These are phyloP conservation scores for Leptinotarsa rubiginosa DNA, from an alignment of 2,888 invertebrate genomes.

Conservation along the genomic window DNA sequence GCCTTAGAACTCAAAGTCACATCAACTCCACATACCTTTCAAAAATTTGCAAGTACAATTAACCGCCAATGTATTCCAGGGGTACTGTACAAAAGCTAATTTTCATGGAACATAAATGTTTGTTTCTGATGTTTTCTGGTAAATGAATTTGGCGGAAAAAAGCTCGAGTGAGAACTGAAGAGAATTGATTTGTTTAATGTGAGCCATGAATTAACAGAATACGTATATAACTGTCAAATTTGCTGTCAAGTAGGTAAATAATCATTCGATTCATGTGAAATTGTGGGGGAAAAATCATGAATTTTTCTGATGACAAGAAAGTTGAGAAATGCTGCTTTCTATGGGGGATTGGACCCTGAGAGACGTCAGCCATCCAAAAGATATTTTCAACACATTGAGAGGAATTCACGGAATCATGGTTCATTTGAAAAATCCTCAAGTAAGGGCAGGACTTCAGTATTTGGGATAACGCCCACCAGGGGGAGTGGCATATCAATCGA, in stretches of 20 bases:
- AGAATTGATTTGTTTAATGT: too few relatives aligned
- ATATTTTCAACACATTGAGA: not conserved
- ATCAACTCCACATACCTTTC: too few relatives aligned
- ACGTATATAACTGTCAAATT: not conserved
- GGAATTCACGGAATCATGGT: not conserved
- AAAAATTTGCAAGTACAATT: too few relatives aligned
- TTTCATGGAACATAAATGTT: too few relatives aligned
- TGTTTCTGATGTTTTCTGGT: not conserved
- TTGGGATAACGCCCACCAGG: too few relatives aligned
- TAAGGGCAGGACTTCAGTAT: too few relatives aligned
- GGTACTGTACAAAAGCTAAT: too few relatives aligned
- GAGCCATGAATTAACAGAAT: too few relatives aligned
- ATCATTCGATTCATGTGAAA: not conserved
- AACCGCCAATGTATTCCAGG: too few relatives aligned
- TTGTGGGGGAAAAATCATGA: not conserved
- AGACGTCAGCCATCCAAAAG: not conserved
- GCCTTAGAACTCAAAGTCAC: too few relatives aligned
- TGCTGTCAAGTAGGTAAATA: not conserved
- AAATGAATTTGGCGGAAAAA: not conserved
- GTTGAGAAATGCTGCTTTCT: not conserved
- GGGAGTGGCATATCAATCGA: too few relatives aligned
- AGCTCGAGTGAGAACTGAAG: not conserved
- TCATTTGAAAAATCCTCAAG: not conserved
- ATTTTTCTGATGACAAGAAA: not conserved
- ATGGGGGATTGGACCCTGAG: not conserved